Base-by-base conservation (phyloP, 2,888 invertebrate genomes). In the Microctonus brassicae region DNA sequence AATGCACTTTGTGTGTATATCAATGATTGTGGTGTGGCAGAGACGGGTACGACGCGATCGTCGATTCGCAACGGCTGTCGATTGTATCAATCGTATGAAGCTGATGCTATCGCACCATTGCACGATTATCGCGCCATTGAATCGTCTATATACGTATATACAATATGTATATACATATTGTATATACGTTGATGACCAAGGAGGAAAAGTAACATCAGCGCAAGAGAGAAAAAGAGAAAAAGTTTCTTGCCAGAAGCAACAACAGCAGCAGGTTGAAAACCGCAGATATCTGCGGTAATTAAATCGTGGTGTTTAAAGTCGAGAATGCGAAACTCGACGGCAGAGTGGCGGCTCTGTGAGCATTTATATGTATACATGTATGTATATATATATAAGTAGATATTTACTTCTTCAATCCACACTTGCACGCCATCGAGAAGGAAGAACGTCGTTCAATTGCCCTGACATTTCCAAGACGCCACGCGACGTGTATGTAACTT, bases 221-320 rank as follows among this genome's bases (percentile, higher is more conserved):
- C n/a, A n/a, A n/a, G n/a, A n/a, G n/a, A n/a, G n/a, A n/a, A n/a
- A n/a, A 33, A 29, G 20, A n/a, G 24, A 22, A 34, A 47, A 61
- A 29, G 11, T 36, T 5, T 22, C 39, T 13, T n/a, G 34, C 39
- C 39, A 24, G 20, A 7, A 24, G 33, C 17, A 60, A 60, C 33
- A 33, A n/a, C 36, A 36, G 69, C 20, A 55, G 52, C 52, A 47
- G 24, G 70, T 57, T 70, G 52, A n/a, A 64, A 53, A 22, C 52
- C 52, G 34, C 63, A 53, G 69, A 70, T 63, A 70, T 42, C 53
- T 64, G 33, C 58, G 78, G 78, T 81, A 83, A 83, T 83, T 83
- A 83, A 83, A 82, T 82, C 78, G 77, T 78, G 79, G 76, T 72
- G 72, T 68, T 72, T 58, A 53, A 63, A 57, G 66, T 60, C 42